Evolutionary conservation across 2,113 vertebrate genomes (phyloP).

Genomic region (Circaetus gallicus): DNA sequence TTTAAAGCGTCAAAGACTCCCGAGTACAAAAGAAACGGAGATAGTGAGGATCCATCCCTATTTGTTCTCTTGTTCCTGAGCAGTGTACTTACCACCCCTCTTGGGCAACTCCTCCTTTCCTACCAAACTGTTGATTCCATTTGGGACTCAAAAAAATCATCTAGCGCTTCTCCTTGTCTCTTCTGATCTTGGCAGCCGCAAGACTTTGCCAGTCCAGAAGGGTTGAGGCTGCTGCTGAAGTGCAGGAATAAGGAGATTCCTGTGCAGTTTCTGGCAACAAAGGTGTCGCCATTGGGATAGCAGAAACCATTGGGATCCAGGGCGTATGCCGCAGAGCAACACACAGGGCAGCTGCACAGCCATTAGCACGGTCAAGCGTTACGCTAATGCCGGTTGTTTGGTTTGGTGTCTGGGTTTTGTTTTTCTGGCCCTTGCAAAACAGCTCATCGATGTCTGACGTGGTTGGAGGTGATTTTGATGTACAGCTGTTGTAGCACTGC

Average conservation of each 20-base stretch:
- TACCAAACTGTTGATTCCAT: background rate
- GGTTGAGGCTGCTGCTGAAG: background rate
- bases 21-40: fast-evolving
- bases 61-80: background rate
- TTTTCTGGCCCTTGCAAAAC: background rate
- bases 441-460: background rate
- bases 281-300: background rate
- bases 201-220: background rate
- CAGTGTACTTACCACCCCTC: background rate
- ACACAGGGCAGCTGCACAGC: background rate
- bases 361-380: fast-evolving
- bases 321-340: background rate
- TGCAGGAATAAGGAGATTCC: background rate
- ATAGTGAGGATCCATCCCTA: background rate
- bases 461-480: background rate
- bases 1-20: background rate
- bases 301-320: background rate
- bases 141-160: background rate
- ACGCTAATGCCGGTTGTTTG: background rate
- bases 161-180: background rate
- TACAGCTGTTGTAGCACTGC: background rate
- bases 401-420: background rate
- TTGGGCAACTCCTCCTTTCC: background rate
- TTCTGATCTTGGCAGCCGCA: background rate
- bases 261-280: background rate